Base-by-base conservation (phyloP, 2,888 invertebrate species). In the Troides aeacus region DNA sequence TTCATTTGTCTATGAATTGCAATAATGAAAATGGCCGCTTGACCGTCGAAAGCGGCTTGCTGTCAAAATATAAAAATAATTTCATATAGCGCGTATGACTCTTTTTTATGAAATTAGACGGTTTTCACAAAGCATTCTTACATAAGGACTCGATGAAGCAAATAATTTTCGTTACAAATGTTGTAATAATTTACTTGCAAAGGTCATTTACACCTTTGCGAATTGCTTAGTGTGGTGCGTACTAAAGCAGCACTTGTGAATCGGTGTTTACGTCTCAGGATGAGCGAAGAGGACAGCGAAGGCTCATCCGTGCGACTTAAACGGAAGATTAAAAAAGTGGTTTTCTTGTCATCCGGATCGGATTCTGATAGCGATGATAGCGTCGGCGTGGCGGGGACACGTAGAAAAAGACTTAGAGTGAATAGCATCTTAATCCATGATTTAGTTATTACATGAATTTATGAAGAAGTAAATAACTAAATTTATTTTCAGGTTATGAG, bases 11-110 rank as follows among this genome's bases (percentile, higher is more conserved):
- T 73, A 72, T 74, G 72, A 60, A 65, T 67, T 71, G 70, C 72
- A 73, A 75, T 80, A 87, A 84, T 81, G 79, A 92, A 92, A 90
- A 93, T 93, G 93, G 93, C 92, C 79, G 92, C 81, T 80, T 84
- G 82, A 84, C 81, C 82, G 84, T 84, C 81, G 84, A 88, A 86
- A 90, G 90, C 92, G 89, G 92, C 90, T 92, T 92, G 88, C 92
- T 93, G 93, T 93, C 93, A 93, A 90, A 92, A 91, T 91, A 90
- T 77, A 81, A 81, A 81, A 84, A 82, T 84, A 80, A 81, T 78
- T 80, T 84, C 82, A 77, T 76, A 73, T 79, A 83, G 78, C 81
- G 84, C 84, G 79, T 83, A 85, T 81, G 81, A 79, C 71, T 69
- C 73, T 77, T 67, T 78, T 77, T 76, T 75, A 79, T 81, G 72